phyloP scores from a whole-genome alignment of 2,797 vertebrate genomes.

The Strix occidentalis region DNA sequence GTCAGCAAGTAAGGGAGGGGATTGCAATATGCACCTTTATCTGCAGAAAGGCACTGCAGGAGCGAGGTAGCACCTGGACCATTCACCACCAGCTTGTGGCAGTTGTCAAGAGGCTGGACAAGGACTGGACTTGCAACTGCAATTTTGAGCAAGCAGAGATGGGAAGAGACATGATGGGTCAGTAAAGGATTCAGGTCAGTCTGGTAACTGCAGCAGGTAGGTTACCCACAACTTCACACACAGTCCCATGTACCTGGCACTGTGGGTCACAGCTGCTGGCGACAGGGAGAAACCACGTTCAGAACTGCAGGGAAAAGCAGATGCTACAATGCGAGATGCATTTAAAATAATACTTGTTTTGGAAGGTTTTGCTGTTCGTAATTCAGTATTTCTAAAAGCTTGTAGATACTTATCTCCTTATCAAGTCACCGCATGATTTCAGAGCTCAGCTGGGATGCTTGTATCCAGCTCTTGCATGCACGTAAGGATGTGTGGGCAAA shows the following conservation, averaged over 20 bases:
- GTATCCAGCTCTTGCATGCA: background rate
- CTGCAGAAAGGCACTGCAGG: background rate
- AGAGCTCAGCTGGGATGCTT: background rate
- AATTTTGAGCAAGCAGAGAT: background rate
- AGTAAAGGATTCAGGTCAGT: background rate
- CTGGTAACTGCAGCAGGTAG: background rate
- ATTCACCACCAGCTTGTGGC: background rate
- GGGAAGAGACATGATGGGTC: fast-evolving
- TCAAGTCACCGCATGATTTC: background rate
- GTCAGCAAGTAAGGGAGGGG: background rate
- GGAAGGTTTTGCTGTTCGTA: background rate
- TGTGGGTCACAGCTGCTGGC: background rate
- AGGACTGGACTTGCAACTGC: background rate
- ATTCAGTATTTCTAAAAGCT: background rate
- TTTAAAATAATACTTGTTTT: background rate
- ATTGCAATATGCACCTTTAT: background rate
- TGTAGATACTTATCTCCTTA: background rate
- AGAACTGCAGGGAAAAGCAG: background rate
- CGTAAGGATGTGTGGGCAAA: background rate
- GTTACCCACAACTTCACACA: background rate
- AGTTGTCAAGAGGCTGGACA: background rate
- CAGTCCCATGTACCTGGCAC: background rate
- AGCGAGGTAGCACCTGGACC: background rate
- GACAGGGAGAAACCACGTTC: background rate
- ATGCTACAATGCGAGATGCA: background rate